A percentile compares a stretch with the other conserved stretches of the same genome.
phyloP scores from a whole-genome alignment of 2,888 invertebrate species.

The Ferdinandea cuprea region DNA sequence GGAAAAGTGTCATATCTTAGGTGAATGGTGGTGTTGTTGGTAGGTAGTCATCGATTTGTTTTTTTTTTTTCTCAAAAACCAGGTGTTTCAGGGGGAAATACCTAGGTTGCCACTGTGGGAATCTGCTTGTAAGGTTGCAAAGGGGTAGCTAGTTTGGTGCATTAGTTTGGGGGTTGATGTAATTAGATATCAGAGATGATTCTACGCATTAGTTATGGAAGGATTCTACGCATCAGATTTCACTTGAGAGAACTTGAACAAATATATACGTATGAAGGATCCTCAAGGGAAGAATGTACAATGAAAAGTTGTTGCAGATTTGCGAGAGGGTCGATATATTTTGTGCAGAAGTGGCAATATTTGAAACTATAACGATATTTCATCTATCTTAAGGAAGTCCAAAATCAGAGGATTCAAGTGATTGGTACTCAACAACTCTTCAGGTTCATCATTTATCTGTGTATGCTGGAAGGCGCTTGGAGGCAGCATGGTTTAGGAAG shows the following conservation, averaged over 20 bases:
- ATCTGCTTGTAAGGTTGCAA: slow-evolving; percentile 17
- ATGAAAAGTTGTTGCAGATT: no score
- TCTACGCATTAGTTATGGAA: background rate
- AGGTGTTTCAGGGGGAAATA: slow-evolving; percentile 40
- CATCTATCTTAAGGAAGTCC: no score
- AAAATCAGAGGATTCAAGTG: no score
- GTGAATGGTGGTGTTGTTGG: background rate
- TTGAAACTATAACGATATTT: no score
- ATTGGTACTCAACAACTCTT: no score
- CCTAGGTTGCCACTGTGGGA: slow-evolving; percentile 28
- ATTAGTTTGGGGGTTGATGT: slow-evolving; percentile 42
- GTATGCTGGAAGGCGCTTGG: no score
- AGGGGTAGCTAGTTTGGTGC: slow-evolving; percentile 16
- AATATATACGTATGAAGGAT: no score
- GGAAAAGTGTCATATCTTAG: slow-evolving; percentile 28
- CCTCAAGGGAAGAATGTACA: no score
- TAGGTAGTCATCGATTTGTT: background rate
- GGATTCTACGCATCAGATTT: slow-evolving; percentile 45
- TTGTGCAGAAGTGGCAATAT: no score
- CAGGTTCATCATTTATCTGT: no score
- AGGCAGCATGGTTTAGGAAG: no score
- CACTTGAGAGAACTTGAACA: slow-evolving; percentile 37
- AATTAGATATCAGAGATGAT: slow-evolving; percentile 32
- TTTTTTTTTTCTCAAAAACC: slow-evolving; percentile 21
- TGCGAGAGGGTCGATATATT: no score